Evolutionary conservation across 2,888 invertebrate genomes (phyloP).

Genomic region (Thymelicus sylvestris): DNA sequence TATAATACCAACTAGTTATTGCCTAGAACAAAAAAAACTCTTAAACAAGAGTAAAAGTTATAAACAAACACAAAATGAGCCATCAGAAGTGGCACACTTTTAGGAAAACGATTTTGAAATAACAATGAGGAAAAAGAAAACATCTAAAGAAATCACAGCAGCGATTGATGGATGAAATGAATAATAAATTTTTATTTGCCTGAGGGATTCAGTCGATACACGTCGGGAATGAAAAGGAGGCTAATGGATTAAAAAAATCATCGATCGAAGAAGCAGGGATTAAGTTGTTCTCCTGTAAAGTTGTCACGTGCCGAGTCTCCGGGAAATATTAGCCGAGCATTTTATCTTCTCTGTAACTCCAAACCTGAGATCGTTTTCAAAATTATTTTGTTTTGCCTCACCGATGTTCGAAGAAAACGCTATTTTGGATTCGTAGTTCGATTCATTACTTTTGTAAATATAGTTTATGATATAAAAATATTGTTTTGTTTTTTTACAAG

Average conservation of each 20-base stretch:
- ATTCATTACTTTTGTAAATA: background rate
- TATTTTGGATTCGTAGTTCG: background rate
- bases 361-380: slow-evolving; percentile 14
- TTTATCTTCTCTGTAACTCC: slow-evolving; percentile 31
- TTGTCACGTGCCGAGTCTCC: slow-evolving; percentile 43
- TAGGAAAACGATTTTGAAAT: slow-evolving; percentile 40
- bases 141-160: slow-evolving; percentile 39
- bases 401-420: background rate
- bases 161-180: slow-evolving; percentile 46
- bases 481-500: background rate
- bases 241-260: slow-evolving; percentile 45
- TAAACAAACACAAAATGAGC: slow-evolving; percentile 27
- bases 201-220: slow-evolving; percentile 45
- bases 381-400: slow-evolving; percentile 11
- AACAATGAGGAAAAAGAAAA: slow-evolving; percentile 44
- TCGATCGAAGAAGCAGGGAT: slow-evolving; percentile 44
- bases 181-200: slow-evolving; percentile 50
- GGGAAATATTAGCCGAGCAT: slow-evolving; percentile 25
- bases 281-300: slow-evolving; percentile 44
- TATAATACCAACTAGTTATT: no score
- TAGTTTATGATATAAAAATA: background rate
- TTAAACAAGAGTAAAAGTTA: slow-evolving; percentile 3
- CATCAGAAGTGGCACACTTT: slow-evolving; percentile 25
- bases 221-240: slow-evolving; percentile 45
- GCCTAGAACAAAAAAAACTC: background rate